Evolutionary conservation across 2,797 vertebrate species (phyloP), one percentile per base, ranked within the genome.

Genomic region (Muscicapa comitata): DNA sequence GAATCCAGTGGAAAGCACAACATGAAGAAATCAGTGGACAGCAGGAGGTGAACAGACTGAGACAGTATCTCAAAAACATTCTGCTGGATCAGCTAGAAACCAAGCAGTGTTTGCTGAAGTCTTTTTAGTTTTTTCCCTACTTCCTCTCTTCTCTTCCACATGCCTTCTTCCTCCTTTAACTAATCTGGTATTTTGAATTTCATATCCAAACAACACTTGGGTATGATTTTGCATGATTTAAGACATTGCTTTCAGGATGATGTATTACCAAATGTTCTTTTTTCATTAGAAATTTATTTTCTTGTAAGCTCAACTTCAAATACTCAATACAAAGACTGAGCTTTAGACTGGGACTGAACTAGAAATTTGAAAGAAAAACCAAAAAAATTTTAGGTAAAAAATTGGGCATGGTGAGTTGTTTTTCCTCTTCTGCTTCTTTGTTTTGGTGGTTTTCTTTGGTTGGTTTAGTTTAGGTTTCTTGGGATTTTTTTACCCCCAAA

Each of bases 401-500:
- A 4, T 21, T 33, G 29, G 31, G 13, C 7, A 42, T 17, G 2
- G 14, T 61, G 43, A 53, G 10, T 24, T 31, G 3, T 3, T 11
- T 84, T 42, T 33, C 29, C 17, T 40, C 35, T 33, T 40, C 33
- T 7, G 9, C 10, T 76, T 17, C 9, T 48, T 80, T 85, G 13
- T 37, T 75, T 75, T 35, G 17, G 10, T 51, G 15, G 2, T 53
- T 53, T 40, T 53, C 31, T 24, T 47, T 40, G 9, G 7, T 35
- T 61, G 24, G 7, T 54, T 65, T 77, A 9, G 3, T 63, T 63
- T 58, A 51, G 6, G 3, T 15, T 90, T 38, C 38, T 15, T 38
- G 38, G 42, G 15, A n/a, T 28, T 4, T 17, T 7, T 31, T 61
- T 31, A 5, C 0, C 9, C 2, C 19, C 3, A n/a, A 31, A 38